Base-by-base conservation (phyloP, 2,113 vertebrate species). In the Bos javanicus region DNA sequence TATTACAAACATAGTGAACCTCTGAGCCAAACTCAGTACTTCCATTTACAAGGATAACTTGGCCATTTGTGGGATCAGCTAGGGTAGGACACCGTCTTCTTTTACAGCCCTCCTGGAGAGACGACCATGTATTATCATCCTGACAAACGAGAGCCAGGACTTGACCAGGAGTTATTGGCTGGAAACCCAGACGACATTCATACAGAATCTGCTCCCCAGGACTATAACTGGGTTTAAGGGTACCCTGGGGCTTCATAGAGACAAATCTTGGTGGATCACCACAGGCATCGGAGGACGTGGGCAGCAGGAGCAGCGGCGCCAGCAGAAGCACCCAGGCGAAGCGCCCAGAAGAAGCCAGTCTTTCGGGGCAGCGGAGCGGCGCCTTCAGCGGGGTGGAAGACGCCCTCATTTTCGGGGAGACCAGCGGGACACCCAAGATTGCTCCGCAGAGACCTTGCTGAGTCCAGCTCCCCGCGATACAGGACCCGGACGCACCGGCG, bases 1-100 rank as follows among this genome's bases (percentile, higher is more conserved):
- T 0, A 0, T 57, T 21, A 97, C 99, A 99, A n/a, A 5, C 36
- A 97, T 98, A 98, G 2, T 6, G 92, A 87, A n/a, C 0, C 11
- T 4, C 0, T 36, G 98, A 95, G 59, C 98, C 98, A 98, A 98
- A 98, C 0, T 21, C 0, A 26, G 87, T 19, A 56, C 1, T 30
- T 67, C 3, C 57, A 25, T 57, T 52, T 12, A 30, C 2, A 3
- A 13, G 1, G 2, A 0, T 2, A 15, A 87, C 0, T 1, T 0
- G 0, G n/a, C 99, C 99, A 84, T 98, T 26, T 19, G 0, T 0
- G 17, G 97, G n/a, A 0, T 92, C 17, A 67, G 39, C 43, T 71
- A 98, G 98, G 33, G 60, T 1, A 0, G 0, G 0, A 96, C 99
- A 99, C 2, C 0, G 57, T 92, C 5, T 97, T 10, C 98, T 80